phyloP scores from a whole-genome alignment of 1,140 invertebrate genomes.

The Neomicropteryx cornuta region DNA sequence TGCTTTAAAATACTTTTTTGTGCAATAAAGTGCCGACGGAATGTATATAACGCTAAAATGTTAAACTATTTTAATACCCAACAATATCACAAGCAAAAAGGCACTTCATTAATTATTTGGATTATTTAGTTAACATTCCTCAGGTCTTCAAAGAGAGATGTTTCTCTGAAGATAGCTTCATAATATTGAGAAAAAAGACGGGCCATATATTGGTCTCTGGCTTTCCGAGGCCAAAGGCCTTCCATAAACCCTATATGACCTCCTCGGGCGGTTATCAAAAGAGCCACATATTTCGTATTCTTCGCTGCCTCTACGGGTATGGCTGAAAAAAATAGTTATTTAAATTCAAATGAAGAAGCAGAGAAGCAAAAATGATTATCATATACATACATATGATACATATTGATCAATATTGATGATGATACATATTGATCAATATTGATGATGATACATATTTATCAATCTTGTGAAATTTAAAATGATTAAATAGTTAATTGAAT shows the following conservation, averaged over 20 bases:
- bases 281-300: slow-evolving; percentile 53
- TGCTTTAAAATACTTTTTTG: too few relatives aligned
- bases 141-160: slow-evolving; percentile 2
- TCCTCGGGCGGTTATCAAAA: slow-evolving; percentile 62
- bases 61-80: too few relatives aligned
- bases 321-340: slow-evolving; percentile 33
- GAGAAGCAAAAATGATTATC: slow-evolving; percentile 7
- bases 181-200: slow-evolving; percentile 53
- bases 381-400: neutral
- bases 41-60: too few relatives aligned
- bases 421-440: neutral
- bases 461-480: too few relatives aligned
- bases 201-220: slow-evolving; percentile 50
- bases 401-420: neutral
- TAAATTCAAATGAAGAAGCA: slow-evolving; percentile 1
- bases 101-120: too few relatives aligned
- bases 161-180: slow-evolving; percentile 27
- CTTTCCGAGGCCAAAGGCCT: slow-evolving; percentile 47
- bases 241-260: slow-evolving; percentile 78
- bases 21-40: too few relatives aligned
- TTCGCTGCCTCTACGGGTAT: slow-evolving; percentile 55
- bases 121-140: too few relatives aligned
- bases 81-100: too few relatives aligned
- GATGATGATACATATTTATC: neutral
- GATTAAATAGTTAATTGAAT: too few relatives aligned